Evolutionary conservation across 1,140 invertebrate species (phyloP).

Genomic region (Ceratitis capitata): DNA sequence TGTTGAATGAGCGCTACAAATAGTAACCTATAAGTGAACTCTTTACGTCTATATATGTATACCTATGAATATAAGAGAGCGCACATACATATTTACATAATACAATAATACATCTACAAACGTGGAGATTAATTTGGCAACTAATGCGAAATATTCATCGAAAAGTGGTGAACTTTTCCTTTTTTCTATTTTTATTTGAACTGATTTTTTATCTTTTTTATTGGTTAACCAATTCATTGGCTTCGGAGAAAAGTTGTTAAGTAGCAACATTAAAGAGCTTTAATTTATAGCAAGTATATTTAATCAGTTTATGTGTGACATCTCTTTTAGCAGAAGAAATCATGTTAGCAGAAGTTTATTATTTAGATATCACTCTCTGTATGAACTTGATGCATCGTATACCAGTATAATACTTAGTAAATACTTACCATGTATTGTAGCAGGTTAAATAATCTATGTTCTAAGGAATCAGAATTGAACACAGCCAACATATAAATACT

Average conservation of each 20-base stretch:
- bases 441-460: too few relatives aligned
- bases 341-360: neutral
- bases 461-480: too few relatives aligned
- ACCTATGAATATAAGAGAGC: neutral
- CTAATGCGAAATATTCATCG: neutral
- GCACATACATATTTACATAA: neutral
- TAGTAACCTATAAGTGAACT: too few relatives aligned
- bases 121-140: neutral
- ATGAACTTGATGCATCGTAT: neutral
- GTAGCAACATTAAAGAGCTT: conserved; percentile 5
- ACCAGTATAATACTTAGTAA: too few relatives aligned
- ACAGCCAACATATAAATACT: too few relatives aligned
- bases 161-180: neutral
- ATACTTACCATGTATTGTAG: too few relatives aligned
- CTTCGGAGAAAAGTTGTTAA: neutral
- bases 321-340: neutral
- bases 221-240: neutral
- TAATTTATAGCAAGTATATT: neutral
- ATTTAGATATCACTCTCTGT: neutral
- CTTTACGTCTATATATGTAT: too few relatives aligned
- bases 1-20: neutral
- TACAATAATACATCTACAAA: too few relatives aligned
- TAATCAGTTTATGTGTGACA: neutral
- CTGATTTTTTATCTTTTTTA: neutral
- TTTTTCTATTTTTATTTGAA: neutral